Evolutionary conservation across 1,140 invertebrate genomes (phyloP).

Genomic region (Cotesia typhae): DNA sequence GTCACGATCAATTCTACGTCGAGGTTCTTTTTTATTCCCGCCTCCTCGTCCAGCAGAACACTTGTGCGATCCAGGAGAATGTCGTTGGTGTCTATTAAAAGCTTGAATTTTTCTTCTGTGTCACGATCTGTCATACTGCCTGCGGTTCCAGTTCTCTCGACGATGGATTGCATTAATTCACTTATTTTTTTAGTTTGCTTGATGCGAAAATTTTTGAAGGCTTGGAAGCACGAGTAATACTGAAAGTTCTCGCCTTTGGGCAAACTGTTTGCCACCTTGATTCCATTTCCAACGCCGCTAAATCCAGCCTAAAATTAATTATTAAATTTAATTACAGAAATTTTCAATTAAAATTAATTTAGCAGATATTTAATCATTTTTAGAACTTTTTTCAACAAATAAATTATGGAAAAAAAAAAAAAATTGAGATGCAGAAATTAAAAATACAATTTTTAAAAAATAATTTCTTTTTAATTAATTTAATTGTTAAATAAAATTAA

Average conservation of each 20-base stretch:
- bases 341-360: neutral
- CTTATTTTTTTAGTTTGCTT: conserved; percentile 68
- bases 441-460: too few relatives aligned
- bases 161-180: conserved; percentile 66
- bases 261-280: conserved; percentile 74
- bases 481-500: too few relatives aligned
- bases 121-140: conserved; percentile 70
- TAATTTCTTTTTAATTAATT: too few relatives aligned
- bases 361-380: too few relatives aligned
- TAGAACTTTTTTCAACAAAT: too few relatives aligned
- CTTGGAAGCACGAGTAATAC: conserved; percentile 76
- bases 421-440: too few relatives aligned
- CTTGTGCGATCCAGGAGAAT: conserved; percentile 80
- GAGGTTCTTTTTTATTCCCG: conserved; percentile 71
- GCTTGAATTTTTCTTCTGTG: conserved; percentile 78
- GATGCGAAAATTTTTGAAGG: conserved; percentile 72
- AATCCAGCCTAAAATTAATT: conserved; percentile 65
- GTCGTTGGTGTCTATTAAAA: conserved; percentile 81
- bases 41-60: conserved; percentile 74
- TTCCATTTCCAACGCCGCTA: conserved; percentile 70
- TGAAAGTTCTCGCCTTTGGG: conserved; percentile 75
- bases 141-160: conserved; percentile 70
- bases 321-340: neutral
- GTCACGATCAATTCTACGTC: conserved; percentile 58
- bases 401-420: too few relatives aligned